phyloP scores from a whole-genome alignment of 1,140 invertebrate genomes.

The Caenorhabditis inopinata region DNA sequence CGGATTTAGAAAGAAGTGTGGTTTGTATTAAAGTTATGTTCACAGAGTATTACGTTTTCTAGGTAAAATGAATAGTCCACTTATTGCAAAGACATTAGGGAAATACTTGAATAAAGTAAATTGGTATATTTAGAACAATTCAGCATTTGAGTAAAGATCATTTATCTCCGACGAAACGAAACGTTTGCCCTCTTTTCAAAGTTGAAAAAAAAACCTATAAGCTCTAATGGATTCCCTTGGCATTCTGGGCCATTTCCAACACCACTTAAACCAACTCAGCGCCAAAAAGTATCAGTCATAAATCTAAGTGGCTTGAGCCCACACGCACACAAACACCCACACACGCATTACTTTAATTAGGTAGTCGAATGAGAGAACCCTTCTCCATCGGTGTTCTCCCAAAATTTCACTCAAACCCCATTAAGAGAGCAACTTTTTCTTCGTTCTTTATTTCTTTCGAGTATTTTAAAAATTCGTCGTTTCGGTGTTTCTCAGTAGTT shows the following conservation, averaged over 20 bases:
- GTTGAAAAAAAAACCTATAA: neutral
- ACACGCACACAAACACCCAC: neutral
- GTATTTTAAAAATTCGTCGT: neutral
- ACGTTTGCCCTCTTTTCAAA: too few species aligned
- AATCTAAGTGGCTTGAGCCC: neutral
- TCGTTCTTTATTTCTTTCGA: slow-evolving; percentile 1
- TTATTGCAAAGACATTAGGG: too few species aligned
- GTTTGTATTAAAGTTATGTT: too few species aligned
- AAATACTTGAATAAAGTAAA: too few species aligned
- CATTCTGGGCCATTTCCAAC: neutral
- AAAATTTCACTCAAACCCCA: slow-evolving; percentile 19
- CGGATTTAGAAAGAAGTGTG: too few species aligned
- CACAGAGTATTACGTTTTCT: too few species aligned
- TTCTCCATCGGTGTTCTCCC: neutral
- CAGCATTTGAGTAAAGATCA: too few species aligned
- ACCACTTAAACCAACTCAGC: neutral
- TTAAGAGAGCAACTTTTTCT: slow-evolving; percentile 30
- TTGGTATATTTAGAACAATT: too few species aligned
- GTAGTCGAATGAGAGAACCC: neutral
- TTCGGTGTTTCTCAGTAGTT: neutral
- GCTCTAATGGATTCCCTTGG: neutral
- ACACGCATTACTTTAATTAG: slow-evolving; percentile 29
- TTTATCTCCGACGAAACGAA: too few species aligned
- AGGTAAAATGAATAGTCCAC: too few species aligned
- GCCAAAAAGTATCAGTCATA: slow-evolving; percentile 26